Base-by-base conservation (phyloP, 35 echinoderm and acorn worm genomes). In the Nesometra sesokonis region DNA sequence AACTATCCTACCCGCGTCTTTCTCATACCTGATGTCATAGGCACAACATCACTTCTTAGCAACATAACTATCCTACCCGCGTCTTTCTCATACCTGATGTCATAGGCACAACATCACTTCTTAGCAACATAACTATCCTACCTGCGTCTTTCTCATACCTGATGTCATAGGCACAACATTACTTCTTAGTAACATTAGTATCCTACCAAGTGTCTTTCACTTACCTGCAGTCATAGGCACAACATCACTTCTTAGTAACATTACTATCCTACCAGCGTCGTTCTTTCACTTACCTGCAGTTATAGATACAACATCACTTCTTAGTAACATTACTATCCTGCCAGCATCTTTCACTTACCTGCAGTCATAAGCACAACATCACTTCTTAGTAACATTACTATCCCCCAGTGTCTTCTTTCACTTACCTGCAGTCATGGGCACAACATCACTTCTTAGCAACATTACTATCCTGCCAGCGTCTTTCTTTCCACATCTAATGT, bases 221-320 rank as follows among this genome's bases (percentile, higher is more conserved):
- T n/a, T n/a, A n/a, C 95, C 95, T 91, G 89, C 89, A 36, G 95
- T 97, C 86, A 93, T 97, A 13, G 95, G 95, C 52, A 89, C 87
- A 13, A 97, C 86, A 80, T 97, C 95, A 81, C 83, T 90, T 46
- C 95, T 88, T 11, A 97, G 89, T 35, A 91, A 80, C 77, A 89
- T 89, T 34, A 82, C 87, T 29, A 97, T 91, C 32, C 95, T 85
- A 17, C 95, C 95, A 57, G 88, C 84, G 31, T 84, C 39, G n/a
- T n/a, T n/a, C n/a, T n/a, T n/a, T n/a, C n/a, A n/a, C n/a, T n/a
- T n/a, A n/a, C n/a, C n/a, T n/a, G n/a, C n/a, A n/a, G n/a, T n/a
- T n/a, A n/a, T n/a, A n/a, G n/a, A n/a, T n/a, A n/a, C n/a, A n/a
- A n/a, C n/a, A n/a, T n/a, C n/a, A n/a, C n/a, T n/a, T n/a, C n/a